phyloP scores from a whole-genome alignment of 2,888 invertebrate genomes.

The Orthosia cruda region DNA sequence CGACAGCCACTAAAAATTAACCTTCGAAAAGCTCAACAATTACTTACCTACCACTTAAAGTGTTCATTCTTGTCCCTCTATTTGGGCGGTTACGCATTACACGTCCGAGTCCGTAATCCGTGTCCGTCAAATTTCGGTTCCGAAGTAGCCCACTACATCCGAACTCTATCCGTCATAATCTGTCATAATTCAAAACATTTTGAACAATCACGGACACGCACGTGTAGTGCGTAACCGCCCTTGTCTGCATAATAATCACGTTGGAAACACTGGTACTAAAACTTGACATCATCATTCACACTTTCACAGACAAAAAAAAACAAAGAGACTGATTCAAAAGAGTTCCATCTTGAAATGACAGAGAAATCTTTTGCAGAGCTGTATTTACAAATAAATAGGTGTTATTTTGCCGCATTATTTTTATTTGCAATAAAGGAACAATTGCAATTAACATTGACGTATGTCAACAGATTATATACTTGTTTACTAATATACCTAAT shows the following conservation, averaged over 20 bases:
- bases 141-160: too few species aligned
- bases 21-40: background rate
- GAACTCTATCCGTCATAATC: too few species aligned
- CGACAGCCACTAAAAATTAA: background rate
- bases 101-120: too few species aligned
- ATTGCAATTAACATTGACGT: background rate
- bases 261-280: background rate
- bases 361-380: background rate
- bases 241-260: too few species aligned
- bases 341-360: background rate
- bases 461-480: slow-evolving; percentile 6
- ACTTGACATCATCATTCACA: background rate
- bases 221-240: too few species aligned
- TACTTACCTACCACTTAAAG: background rate
- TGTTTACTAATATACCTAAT: slow-evolving; percentile 32
- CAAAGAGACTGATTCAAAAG: background rate
- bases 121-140: too few species aligned
- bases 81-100: too few species aligned
- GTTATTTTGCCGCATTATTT: background rate
- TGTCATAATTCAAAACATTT: too few species aligned
- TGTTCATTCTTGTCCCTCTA: background rate
- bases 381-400: background rate
- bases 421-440: background rate
- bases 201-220: too few species aligned
- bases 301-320: background rate